Conservation (phyloP, 2,888 invertebrate species). For the Eristalis intricaria region DNA sequence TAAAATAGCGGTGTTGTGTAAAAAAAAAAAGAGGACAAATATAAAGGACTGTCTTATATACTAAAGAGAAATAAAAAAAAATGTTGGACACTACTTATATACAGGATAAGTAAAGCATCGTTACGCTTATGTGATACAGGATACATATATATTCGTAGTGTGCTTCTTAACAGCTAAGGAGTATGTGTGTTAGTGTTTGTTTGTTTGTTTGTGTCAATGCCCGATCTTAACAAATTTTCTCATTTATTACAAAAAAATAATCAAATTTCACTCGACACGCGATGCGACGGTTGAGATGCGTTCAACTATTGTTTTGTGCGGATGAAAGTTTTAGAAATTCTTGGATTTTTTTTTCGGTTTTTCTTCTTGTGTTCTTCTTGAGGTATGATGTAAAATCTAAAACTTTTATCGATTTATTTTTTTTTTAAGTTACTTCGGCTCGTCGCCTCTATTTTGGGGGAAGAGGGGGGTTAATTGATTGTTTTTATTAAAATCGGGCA, state of each 20-base stretch:
- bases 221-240: conserved; percentile 63
- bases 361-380: conserved; percentile 5
- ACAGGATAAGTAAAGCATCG: conserved; percentile 69
- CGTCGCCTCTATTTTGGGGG: neutral
- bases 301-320: conserved; percentile 31
- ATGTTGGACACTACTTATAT: conserved; percentile 62
- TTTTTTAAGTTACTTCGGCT: neutral
- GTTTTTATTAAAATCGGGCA: conserved; percentile 69
- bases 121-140: conserved; percentile 62
- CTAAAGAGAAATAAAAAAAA: conserved; percentile 11
- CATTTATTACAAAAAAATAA: conserved; percentile 31
- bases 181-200: neutral
- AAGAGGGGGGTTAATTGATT: neutral
- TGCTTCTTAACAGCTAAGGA: conserved; percentile 36
- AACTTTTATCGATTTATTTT: conserved; percentile 25
- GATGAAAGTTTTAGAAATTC: conserved; percentile 48
- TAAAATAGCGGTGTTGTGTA: neutral
- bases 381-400: conserved; percentile 53
- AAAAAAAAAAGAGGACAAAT: neutral
- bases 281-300: neutral
- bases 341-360: no score
- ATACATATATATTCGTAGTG: conserved; percentile 5
- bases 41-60: conserved; percentile 14
- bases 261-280: conserved; percentile 19
- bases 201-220: conserved; percentile 55